phyloP scores from a whole-genome alignment of 2,888 invertebrate genomes.

The Craniophora ligustri region DNA sequence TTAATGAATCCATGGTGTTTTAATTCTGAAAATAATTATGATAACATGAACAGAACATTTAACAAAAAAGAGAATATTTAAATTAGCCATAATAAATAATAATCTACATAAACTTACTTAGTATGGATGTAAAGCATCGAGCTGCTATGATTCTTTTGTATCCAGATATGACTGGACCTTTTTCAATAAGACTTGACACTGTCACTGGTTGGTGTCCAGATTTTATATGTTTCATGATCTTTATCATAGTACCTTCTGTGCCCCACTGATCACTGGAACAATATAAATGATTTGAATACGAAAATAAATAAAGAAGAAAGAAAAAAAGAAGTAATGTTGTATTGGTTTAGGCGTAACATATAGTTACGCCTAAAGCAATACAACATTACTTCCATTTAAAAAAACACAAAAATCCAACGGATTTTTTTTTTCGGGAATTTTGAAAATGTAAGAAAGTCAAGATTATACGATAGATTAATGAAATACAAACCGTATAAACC shows the following conservation, averaged over 20 bases:
- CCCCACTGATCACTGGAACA: conserved; percentile 77
- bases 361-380: too few relatives aligned
- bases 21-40: conserved; percentile 67
- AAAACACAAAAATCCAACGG: too few relatives aligned
- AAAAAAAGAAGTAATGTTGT: too few relatives aligned
- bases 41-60: neutral
- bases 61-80: too few relatives aligned
- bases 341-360: too few relatives aligned
- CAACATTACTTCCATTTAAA: too few relatives aligned
- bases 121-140: conserved; percentile 75
- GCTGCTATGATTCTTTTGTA: conserved; percentile 67
- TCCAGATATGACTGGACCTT: conserved; percentile 66
- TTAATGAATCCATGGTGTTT: conserved; percentile 75
- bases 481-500: conserved; percentile 71
- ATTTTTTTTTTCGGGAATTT: too few relatives aligned
- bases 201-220: conserved; percentile 52
- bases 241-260: conserved; percentile 76
- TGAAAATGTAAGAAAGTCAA: too few relatives aligned
- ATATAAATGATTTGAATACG: too few relatives aligned
- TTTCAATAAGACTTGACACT: conserved; percentile 58
- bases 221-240: conserved; percentile 62
- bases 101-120: conserved; percentile 67
- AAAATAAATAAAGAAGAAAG: too few relatives aligned
- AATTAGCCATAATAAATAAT: neutral
- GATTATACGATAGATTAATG: too few relatives aligned